A percentile compares a stretch with the other conserved stretches of the same genome.
These are phyloP conservation scores for Hanleya hanleyi DNA, from an alignment of 2,888 invertebrate genomes.

Conservation along the genomic window DNA sequence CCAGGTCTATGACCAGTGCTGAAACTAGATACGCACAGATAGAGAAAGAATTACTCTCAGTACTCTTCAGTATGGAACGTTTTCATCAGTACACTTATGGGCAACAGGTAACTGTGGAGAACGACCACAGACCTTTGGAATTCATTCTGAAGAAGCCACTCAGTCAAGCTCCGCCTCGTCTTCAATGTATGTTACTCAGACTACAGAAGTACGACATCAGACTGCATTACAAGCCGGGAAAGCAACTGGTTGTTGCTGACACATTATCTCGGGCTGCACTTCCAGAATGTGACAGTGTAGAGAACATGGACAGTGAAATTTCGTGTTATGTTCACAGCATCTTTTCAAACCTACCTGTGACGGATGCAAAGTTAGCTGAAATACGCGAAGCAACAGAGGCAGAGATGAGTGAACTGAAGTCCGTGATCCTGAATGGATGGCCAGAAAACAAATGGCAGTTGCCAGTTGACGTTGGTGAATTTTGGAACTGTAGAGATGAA, in stretches of 20 bases:
- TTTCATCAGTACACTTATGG: constrained; percentile 16
- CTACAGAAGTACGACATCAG: constrained; percentile 15
- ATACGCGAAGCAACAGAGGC: not conserved
- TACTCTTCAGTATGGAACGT: constrained; percentile 1
- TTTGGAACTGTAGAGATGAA: constrained; percentile 31
- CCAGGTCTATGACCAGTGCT: constrained; percentile 6
- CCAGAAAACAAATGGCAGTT: constrained; percentile 20
- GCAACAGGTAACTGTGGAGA: constrained; percentile 7
- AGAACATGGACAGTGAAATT: not conserved
- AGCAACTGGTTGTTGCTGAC: not conserved
- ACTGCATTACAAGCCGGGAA: not conserved
- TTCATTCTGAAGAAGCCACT: constrained; percentile 22
- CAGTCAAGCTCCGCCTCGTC: not conserved
- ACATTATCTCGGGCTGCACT: not conserved
- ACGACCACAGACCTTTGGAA: constrained; percentile 23
- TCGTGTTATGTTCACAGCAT: constrained; percentile 21
- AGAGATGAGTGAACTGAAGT: constrained; percentile 13
- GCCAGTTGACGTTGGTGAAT: constrained; percentile 12
- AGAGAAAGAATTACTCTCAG: constrained; percentile 20
- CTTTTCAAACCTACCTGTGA: not conserved
- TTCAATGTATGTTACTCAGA: constrained; percentile 16
- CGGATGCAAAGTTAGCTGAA: constrained; percentile 9
- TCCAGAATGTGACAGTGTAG: not conserved
- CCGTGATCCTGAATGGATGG: constrained; percentile 30
- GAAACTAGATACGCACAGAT: constrained; percentile 23